Conservation (phyloP, 2,797 vertebrate genomes). For the Crenichthys baileyi region DNA sequence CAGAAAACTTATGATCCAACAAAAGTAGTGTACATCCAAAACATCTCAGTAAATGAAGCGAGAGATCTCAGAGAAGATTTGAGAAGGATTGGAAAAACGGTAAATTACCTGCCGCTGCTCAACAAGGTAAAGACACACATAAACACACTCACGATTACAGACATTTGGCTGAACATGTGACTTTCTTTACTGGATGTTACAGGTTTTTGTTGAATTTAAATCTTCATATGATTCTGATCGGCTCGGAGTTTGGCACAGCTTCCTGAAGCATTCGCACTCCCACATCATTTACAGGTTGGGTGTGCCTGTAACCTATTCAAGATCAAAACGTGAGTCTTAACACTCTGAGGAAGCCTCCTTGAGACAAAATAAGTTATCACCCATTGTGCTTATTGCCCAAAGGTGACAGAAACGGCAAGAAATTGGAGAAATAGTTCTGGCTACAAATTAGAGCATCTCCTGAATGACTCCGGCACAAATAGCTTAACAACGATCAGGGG, state of each 20-base stretch:
- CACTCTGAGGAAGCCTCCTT: background rate
- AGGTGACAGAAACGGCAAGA: background rate
- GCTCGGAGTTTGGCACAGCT: constrained; percentile 55
- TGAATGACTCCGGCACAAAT: background rate
- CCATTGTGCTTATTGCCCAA: background rate
- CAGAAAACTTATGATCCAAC: accelerated
- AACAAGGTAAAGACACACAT: background rate
- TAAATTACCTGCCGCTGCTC: background rate
- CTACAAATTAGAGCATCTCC: too few relatives aligned
- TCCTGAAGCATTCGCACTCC: background rate
- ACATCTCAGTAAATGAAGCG: background rate
- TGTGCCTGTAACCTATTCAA: accelerated
- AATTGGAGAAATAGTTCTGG: background rate
- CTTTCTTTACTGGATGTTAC: background rate
- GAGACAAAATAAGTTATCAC: background rate
- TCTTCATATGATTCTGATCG: constrained; percentile 16
- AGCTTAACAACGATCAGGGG: background rate
- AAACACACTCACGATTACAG: too few relatives aligned
- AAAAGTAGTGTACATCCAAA: constrained; percentile 25
- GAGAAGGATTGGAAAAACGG: background rate
- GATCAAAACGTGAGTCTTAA: constrained; percentile 1
- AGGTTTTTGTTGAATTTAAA: constrained; percentile 65
- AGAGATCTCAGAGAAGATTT: background rate
- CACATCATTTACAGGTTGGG: constrained; percentile 35
- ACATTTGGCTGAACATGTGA: background rate